These are phyloP conservation scores for Coluber constrictor DNA, from an alignment of 2,797 vertebrate genomes.

Conservation along the genomic window DNA sequence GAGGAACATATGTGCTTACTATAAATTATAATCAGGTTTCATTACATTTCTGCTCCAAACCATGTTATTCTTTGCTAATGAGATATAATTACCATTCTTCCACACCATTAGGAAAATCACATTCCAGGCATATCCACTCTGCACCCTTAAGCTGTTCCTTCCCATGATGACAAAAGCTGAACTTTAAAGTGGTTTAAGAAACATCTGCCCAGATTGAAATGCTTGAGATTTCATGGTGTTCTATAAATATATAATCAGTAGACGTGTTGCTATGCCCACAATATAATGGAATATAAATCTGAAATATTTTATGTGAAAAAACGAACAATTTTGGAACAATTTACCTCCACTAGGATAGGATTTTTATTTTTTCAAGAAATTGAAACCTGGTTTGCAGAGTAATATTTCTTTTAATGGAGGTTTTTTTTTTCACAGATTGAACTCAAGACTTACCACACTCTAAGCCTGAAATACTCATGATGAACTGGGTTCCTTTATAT, in stretches of 20 bases:
- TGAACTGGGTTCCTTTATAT: neutral
- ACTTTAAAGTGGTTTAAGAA: neutral
- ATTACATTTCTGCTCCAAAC: constrained; percentile 54
- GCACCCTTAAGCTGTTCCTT: neutral
- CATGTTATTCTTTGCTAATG: constrained; percentile 64
- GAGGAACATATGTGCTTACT: constrained; percentile 37
- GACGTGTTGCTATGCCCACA: neutral
- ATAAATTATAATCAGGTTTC: constrained; percentile 60
- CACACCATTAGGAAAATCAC: constrained; percentile 14
- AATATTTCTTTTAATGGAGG: neutral
- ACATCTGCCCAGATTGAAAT: neutral
- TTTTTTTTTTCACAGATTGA: neutral
- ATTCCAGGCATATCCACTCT: neutral
- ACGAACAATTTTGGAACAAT: neutral
- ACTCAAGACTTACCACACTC: neutral
- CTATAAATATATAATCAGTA: neutral
- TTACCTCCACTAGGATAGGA: neutral
- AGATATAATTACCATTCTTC: constrained; percentile 54
- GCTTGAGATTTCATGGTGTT: neutral
- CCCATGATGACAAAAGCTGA: neutral
- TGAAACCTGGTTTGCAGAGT: neutral
- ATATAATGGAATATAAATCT: neutral
- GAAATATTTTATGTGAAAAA: neutral
- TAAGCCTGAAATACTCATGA: neutral
- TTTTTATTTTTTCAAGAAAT: neutral